phyloP scores from a whole-genome alignment of 2,888 invertebrate species.

The Drosophila pseudotalamancana region DNA sequence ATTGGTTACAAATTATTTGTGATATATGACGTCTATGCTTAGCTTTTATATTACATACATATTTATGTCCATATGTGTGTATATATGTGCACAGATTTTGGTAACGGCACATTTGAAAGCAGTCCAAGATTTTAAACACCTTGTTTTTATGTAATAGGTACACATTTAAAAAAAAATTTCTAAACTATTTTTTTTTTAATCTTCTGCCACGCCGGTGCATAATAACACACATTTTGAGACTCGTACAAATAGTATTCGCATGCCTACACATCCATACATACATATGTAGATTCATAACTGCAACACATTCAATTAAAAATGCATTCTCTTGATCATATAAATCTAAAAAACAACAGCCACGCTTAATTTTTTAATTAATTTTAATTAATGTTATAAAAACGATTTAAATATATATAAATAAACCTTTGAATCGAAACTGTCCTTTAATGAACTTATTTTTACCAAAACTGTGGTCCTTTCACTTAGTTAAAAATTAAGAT shows the following conservation, averaged over 20 bases:
- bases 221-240: slow-evolving; percentile 34
- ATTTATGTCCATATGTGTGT: slow-evolving; percentile 21
- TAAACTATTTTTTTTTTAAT: neutral
- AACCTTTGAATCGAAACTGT: slow-evolving; percentile 44
- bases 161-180: neutral
- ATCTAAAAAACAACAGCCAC: slow-evolving; percentile 70
- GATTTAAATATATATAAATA: slow-evolving; percentile 67
- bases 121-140: slow-evolving; percentile 15
- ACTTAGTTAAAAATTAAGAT: neutral
- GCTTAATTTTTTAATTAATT: slow-evolving; percentile 76
- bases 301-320: slow-evolving; percentile 67
- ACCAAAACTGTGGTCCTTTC: neutral
- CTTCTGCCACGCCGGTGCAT: slow-evolving; percentile 51
- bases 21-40: slow-evolving; percentile 61
- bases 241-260: slow-evolving; percentile 63
- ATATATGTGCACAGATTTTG: slow-evolving; percentile 15
- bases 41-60: slow-evolving; percentile 45
- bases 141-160: slow-evolving; percentile 6
- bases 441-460: slow-evolving; percentile 1
- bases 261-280: slow-evolving; percentile 55
- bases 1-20: slow-evolving; percentile 67
- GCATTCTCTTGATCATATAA: slow-evolving; percentile 71
- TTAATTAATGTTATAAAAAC: slow-evolving; percentile 74
- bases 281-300: slow-evolving; percentile 65
- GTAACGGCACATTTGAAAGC: slow-evolving; percentile 12